These are phyloP conservation scores for Electrona antarctica DNA, from an alignment of 2,113 vertebrate species.

Conservation along the genomic window DNA sequence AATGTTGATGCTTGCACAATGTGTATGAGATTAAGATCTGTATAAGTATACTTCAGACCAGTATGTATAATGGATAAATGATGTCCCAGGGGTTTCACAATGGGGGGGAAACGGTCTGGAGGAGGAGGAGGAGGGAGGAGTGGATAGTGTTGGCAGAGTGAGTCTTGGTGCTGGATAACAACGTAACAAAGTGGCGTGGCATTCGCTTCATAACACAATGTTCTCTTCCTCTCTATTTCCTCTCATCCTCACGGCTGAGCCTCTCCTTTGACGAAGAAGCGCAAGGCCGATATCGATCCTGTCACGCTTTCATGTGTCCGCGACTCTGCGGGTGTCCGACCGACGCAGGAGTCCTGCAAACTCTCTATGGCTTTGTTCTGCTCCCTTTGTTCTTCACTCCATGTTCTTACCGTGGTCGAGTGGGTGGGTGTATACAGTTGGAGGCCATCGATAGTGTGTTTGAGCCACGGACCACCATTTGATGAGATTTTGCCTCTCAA, in stretches of 20 bases:
- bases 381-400: constrained; percentile 47
- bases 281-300: constrained; percentile 66
- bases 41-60: constrained; percentile 15
- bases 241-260: constrained; percentile 51
- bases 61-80: constrained; percentile 46
- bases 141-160: constrained; percentile 32
- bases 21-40: constrained; percentile 33
- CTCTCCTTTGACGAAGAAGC: constrained; percentile 50
- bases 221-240: constrained; percentile 36
- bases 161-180: constrained; percentile 39
- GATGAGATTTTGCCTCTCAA: no score
- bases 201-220: constrained; percentile 46
- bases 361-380: constrained; percentile 36
- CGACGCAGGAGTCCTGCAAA: constrained; percentile 56
- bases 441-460: no score
- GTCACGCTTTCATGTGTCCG: constrained; percentile 44
- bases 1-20: constrained; percentile 31
- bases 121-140: constrained; percentile 50
- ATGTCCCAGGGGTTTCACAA: constrained; percentile 26
- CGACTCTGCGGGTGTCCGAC: constrained; percentile 36
- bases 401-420: constrained; percentile 11
- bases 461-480: no score
- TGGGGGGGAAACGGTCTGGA: constrained; percentile 27
- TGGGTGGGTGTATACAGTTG: constrained; percentile 16
- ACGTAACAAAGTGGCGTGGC: constrained; percentile 42